These are phyloP conservation scores for Keiferia lycopersicella DNA, from an alignment of 2,888 invertebrate species.

Conservation along the genomic window DNA sequence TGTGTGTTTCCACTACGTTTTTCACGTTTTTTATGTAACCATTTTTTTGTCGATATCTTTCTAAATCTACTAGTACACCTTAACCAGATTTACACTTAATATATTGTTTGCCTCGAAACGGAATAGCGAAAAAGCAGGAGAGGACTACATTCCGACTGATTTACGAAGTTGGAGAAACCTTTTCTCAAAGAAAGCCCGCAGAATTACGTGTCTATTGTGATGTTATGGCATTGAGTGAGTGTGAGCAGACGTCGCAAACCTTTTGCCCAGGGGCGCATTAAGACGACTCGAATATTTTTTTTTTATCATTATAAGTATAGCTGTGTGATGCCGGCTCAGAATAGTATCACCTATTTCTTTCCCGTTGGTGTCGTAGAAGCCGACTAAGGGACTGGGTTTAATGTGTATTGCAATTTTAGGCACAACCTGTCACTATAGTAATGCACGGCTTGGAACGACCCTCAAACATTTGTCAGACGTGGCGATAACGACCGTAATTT, in stretches of 20 bases:
- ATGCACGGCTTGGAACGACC: no score
- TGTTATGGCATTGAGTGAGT: slow-evolving; percentile 26
- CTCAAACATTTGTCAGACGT: no score
- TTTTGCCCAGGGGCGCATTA: slow-evolving; percentile 72
- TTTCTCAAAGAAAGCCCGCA: slow-evolving; percentile 3
- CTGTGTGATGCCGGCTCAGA: not conserved
- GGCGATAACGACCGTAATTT: no score
- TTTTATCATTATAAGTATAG: no score
- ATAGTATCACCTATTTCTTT: no score
- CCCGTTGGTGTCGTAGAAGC: no score
- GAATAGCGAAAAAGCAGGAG: slow-evolving; percentile 1
- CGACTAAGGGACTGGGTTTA: no score
- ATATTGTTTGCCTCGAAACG: not conserved
- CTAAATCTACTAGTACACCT: not conserved
- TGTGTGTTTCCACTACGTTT: no score
- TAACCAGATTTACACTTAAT: not conserved
- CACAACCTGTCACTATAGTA: no score
- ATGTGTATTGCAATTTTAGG: no score
- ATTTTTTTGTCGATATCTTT: not conserved
- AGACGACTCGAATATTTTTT: not conserved
- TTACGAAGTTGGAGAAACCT: slow-evolving; percentile 11
- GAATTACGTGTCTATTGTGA: slow-evolving; percentile 26
- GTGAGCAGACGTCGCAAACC: slow-evolving; percentile 58
- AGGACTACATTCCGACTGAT: not conserved
- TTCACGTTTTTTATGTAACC: no score